These are phyloP conservation scores for Hydraecia micacea DNA, from an alignment of 2,888 invertebrate species.

Conservation along the genomic window DNA sequence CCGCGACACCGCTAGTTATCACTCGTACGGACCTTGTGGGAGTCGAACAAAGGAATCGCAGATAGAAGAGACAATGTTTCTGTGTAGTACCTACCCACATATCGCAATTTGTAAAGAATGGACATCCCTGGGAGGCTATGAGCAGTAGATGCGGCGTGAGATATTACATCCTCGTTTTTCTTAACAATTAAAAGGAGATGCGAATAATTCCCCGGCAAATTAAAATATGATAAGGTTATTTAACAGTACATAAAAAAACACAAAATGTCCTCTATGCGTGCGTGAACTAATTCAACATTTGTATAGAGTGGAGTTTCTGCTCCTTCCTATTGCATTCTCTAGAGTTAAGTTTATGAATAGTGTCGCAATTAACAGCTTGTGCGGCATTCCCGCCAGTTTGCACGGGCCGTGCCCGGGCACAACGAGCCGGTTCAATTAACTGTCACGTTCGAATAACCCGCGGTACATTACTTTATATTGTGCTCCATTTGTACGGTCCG, in stretches of 20 bases:
- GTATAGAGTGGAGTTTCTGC: background rate
- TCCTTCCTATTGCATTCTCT: background rate
- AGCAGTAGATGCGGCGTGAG: no score
- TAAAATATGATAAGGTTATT: background rate
- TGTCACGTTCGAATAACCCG: background rate
- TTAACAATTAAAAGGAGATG: background rate
- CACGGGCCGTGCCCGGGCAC: background rate
- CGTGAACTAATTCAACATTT: background rate
- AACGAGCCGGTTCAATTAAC: constrained; percentile 19
- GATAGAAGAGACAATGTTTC: background rate
- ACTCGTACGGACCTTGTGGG: background rate
- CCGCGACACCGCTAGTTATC: background rate
- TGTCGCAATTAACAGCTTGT: constrained; percentile 8
- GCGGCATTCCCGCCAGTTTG: constrained; percentile 2
- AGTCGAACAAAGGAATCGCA: background rate
- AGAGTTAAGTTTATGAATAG: constrained; percentile 3
- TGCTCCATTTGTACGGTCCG: background rate
- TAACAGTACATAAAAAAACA: background rate
- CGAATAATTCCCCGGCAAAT: background rate
- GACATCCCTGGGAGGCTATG: background rate
- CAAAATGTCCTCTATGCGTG: background rate
- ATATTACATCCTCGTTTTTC: background rate
- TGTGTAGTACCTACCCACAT: background rate
- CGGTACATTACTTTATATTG: background rate
- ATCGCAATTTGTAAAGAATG: background rate